phyloP scores from a whole-genome alignment of 2,113 vertebrate genomes.

The Philantomba maxwellii region DNA sequence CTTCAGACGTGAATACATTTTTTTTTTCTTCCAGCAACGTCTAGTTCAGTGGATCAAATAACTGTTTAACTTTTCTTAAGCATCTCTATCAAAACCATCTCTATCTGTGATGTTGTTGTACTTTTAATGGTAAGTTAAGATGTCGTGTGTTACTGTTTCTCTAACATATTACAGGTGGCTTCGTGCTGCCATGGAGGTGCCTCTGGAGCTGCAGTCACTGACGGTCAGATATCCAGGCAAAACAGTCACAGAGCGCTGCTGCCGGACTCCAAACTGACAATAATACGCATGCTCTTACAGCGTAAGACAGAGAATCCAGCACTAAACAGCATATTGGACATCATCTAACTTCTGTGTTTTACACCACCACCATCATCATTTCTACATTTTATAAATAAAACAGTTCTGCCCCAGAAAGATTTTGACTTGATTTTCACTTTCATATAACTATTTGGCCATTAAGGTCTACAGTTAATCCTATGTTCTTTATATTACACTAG shows the following conservation, averaged over 20 bases:
- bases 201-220: neutral
- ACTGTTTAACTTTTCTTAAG: neutral
- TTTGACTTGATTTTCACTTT: neutral
- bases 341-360: neutral
- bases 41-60: neutral
- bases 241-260: neutral
- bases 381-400: neutral
- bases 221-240: neutral
- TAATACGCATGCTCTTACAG: neutral
- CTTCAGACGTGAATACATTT: neutral
- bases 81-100: neutral
- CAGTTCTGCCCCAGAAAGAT: neutral
- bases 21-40: neutral
- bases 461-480: neutral
- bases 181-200: neutral
- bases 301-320: neutral
- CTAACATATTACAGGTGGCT: neutral
- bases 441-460: neutral
- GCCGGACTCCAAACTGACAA: neutral
- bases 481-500: neutral
- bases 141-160: neutral
- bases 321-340: neutral
- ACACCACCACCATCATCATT: neutral
- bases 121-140: neutral
- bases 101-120: neutral